Evolutionary conservation across 2,797 vertebrate species (phyloP), one percentile per base, ranked within the genome.

Genomic region (Aythya fuligula): DNA sequence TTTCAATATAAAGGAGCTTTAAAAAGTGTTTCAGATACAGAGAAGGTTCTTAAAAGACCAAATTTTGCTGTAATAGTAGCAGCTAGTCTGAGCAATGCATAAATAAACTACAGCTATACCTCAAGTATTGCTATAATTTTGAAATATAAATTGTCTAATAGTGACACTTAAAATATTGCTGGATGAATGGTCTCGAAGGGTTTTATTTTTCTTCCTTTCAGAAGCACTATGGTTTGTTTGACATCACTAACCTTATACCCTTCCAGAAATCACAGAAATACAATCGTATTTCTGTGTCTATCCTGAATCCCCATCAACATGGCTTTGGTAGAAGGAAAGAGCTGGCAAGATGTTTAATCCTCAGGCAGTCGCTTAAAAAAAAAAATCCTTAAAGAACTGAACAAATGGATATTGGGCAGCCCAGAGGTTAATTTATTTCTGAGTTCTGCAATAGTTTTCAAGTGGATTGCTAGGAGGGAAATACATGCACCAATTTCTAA

Each of bases 391-490:
- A 74, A 93, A 62, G 53, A 69, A 32, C 27, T 6, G 70, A 87
- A 73, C 16, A 91, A 94, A 94, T 47, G 17, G 27, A 82, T 62
- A 73, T 71, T 93, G 43, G 85, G 38, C 6, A 95, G 32, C 38
- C 83, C 58, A 90, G 83, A 93, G 94, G 58, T 93, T 86, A 75
- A 88, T 51, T 51, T 51, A 51, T 25, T 51, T 51, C 62, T 91
- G 14, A 91, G 34, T 72, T 66, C 70, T 86, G 41, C 34, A 69
- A n/a, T 9, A 84, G 74, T 76, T 95, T 93, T 78, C 83, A 91
- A 70, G 51, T 57, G 66, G 10, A 8, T 91, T 90, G 38, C 88
- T 79, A 76, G 67, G 15, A 78, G 80, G 38, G 56, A 91, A 89
- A 94, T 84, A 25, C 21, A 57, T 45, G 22, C 8, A 30, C 32